phyloP scores from a whole-genome alignment of 1,140 invertebrate species.

The Drosophila setifemur region DNA sequence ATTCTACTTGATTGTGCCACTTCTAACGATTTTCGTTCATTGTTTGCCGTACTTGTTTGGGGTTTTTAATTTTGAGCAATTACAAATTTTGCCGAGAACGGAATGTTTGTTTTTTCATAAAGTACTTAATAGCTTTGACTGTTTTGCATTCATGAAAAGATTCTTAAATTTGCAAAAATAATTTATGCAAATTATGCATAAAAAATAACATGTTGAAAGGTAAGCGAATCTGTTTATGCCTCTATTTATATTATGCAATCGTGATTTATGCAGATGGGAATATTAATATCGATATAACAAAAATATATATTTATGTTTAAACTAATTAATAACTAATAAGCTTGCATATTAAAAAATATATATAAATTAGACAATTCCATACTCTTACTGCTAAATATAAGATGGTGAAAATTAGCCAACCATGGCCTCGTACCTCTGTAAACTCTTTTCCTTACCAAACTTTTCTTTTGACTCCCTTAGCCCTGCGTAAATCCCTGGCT shows the following conservation, averaged over 20 bases:
- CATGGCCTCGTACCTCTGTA: background rate
- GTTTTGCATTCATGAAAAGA: constrained; percentile 7
- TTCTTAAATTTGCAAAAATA: background rate
- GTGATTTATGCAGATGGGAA: background rate
- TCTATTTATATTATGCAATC: background rate
- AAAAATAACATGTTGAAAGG: constrained; percentile 8
- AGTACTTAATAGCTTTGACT: background rate
- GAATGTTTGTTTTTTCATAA: background rate
- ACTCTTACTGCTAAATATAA: too few species aligned
- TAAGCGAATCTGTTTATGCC: constrained; percentile 10
- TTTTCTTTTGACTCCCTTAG: background rate
- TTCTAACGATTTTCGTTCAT: background rate
- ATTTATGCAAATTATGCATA: background rate
- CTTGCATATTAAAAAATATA: too few species aligned
- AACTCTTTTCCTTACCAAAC: constrained; percentile 1
- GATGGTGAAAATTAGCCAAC: constrained; percentile 5
- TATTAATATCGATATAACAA: background rate
- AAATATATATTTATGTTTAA: too few species aligned
- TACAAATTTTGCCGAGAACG: background rate
- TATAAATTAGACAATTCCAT: too few species aligned
- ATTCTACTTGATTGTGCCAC: constrained; percentile 49
- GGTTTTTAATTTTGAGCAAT: constrained; percentile 1
- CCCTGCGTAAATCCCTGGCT: constrained; percentile 14
- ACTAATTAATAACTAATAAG: too few species aligned
- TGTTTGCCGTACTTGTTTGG: constrained; percentile 2